phyloP scores from a whole-genome alignment of 2,113 vertebrate species.

The Phycodurus eques region DNA sequence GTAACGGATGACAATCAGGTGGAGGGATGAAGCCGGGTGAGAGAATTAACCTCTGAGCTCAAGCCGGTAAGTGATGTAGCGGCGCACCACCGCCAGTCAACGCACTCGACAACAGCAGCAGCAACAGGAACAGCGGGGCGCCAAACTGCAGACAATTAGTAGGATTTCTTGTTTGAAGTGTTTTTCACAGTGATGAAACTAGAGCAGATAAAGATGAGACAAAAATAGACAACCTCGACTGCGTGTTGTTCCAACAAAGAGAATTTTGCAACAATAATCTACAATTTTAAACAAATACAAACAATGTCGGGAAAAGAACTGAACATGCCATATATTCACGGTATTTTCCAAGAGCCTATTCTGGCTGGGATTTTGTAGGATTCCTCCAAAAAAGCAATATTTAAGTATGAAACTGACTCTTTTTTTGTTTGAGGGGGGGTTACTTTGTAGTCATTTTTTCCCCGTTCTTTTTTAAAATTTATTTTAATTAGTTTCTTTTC shows the following conservation, averaged over 20 bases:
- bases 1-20: slow-evolving; percentile 71
- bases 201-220: slow-evolving; percentile 63
- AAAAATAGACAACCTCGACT: slow-evolving; percentile 68
- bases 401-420: too few relatives aligned
- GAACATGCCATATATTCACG: not conserved
- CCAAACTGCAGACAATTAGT: slow-evolving; percentile 56
- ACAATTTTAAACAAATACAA: not conserved
- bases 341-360: not conserved
- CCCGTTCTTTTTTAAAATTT: not conserved
- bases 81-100: slow-evolving; percentile 39
- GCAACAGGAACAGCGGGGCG: slow-evolving; percentile 11
- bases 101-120: slow-evolving; percentile 1
- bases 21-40: slow-evolving; percentile 42
- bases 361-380: too few relatives aligned
- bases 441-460: not conserved
- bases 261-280: slow-evolving; percentile 50
- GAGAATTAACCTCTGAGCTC: slow-evolving; percentile 30
- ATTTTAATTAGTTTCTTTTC: not conserved
- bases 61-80: slow-evolving; percentile 39
- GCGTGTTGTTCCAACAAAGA: slow-evolving; percentile 58
- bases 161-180: slow-evolving; percentile 69
- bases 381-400: too few relatives aligned
- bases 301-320: not conserved
- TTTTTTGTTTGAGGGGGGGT: too few relatives aligned
- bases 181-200: slow-evolving; percentile 60